Base-by-base conservation (phyloP, 2,113 vertebrate species). In the Elanoides forficatus region DNA sequence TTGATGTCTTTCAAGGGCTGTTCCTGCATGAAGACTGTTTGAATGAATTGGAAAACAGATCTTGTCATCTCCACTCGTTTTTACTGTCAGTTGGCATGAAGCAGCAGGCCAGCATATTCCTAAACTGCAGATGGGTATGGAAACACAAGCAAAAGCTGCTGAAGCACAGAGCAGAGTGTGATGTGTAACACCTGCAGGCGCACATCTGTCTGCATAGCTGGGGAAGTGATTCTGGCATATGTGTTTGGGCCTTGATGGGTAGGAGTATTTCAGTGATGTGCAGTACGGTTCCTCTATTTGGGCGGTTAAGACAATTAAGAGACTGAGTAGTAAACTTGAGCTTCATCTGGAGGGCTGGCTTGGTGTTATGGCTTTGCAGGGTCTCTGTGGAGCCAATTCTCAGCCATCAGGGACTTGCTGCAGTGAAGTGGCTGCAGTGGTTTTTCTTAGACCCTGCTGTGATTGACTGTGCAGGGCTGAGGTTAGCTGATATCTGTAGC, bases 361-460 rank as follows among this genome's bases (percentile, higher is more conserved):
- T 11, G 22, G 59, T 6, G 15, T 21, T 56, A 13, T 0, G 1
- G 56, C 79, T 43, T 56, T 34, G 52, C 42, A 23, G 30, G 26
- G n/a, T 13, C 56, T 73, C 80, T 47, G 38, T 26, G 56, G 75
- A 71, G 29, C 40, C 25, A 40, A 13, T 14, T 58, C 30, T 45
- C 68, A 18, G 66, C 20, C 36, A 5, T 0, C 5, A 9, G 78
- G 32, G n/a, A 56, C 23, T 67, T 53, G 66, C 36, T 91, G 73
- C 38, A 45, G 40, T 2, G 34, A 30, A 18, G 26, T 55, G 36
- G 50, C 70, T 74, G 78, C 62, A 60, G 60, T 1, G 7, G 12
- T 59, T 74, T 22, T 36, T 34, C 0, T 3, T 26, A 16, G 53
- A 23, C 59, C 58, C 30, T 38, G 32, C 38, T 0, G 1, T 47